Conservation (phyloP, 2,888 invertebrate species). For the Onchidella celtica region DNA sequence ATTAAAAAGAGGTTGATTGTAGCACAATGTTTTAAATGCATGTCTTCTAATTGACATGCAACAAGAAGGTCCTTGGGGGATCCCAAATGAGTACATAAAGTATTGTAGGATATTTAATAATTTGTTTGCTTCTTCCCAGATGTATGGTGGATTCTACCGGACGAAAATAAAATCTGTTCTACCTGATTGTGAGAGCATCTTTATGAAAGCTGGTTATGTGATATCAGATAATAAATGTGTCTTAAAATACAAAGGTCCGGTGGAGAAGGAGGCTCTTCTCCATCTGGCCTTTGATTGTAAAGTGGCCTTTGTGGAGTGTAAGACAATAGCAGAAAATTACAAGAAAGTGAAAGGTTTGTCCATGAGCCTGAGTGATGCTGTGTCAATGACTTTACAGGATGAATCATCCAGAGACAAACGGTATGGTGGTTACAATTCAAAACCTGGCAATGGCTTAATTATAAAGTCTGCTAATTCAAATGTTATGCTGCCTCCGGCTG, state of each 20-base stretch:
- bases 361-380: conserved; percentile 1
- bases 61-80: too few relatives aligned
- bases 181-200: conserved; percentile 36
- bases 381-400: conserved; percentile 6
- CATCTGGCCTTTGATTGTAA: conserved; percentile 39
- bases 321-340: conserved; percentile 29
- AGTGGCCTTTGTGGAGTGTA: neutral
- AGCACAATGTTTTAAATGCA: too few relatives aligned
- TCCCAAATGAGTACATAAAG: too few relatives aligned
- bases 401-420: neutral
- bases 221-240: neutral
- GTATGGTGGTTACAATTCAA: neutral
- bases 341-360: conserved; percentile 16
- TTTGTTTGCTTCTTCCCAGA: too few relatives aligned
- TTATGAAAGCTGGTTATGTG: conserved; percentile 38
- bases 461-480: neutral
- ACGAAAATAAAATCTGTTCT: conserved; percentile 45
- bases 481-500: conserved; percentile 6
- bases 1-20: too few relatives aligned
- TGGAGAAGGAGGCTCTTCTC: neutral
- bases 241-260: neutral
- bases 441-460: neutral
- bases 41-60: too few relatives aligned
- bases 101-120: too few relatives aligned
- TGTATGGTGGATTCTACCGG: conserved; percentile 52